These are phyloP conservation scores for Heliconius charithonia DNA, from an alignment of 2,888 invertebrate genomes.

Conservation along the genomic window DNA sequence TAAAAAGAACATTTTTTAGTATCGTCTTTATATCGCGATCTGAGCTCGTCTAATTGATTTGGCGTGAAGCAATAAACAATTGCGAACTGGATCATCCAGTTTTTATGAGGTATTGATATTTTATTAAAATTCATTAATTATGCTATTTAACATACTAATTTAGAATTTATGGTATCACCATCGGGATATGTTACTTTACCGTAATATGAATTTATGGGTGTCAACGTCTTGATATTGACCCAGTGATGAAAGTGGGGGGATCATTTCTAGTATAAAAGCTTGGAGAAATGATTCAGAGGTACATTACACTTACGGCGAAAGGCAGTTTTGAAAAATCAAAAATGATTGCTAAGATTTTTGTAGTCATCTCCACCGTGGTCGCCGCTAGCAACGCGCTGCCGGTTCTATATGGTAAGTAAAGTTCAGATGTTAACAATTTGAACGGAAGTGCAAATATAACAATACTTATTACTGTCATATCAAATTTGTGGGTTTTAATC, in stretches of 20 bases:
- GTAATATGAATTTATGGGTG: conserved; percentile 74
- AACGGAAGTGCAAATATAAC: neutral
- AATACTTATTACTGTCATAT: neutral
- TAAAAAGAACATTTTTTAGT: conserved; percentile 3
- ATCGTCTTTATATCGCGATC: neutral
- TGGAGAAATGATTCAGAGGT: conserved; percentile 69
- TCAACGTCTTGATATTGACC: conserved; percentile 71
- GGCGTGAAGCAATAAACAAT: conserved; percentile 22
- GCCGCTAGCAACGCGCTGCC: conserved; percentile 64
- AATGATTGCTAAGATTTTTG: conserved; percentile 68
- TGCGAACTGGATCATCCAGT: conserved; percentile 35
- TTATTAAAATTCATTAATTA: conserved; percentile 37
- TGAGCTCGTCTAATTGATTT: conserved; percentile 8
- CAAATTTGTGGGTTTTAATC: neutral
- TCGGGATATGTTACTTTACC: conserved; percentile 64
- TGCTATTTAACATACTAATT: conserved; percentile 43
- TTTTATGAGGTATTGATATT: conserved; percentile 22
- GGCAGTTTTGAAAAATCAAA: conserved; percentile 49
- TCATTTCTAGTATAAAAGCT: conserved; percentile 72
- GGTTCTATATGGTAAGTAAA: conserved; percentile 62
- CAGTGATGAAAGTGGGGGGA: conserved; percentile 69
- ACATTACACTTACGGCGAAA: conserved; percentile 66
- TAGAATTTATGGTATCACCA: conserved; percentile 62
- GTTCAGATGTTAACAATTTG: neutral
- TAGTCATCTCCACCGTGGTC: conserved; percentile 58